Conservation (phyloP, 2,113 vertebrate species). For the Rhinoderma darwinii region DNA sequence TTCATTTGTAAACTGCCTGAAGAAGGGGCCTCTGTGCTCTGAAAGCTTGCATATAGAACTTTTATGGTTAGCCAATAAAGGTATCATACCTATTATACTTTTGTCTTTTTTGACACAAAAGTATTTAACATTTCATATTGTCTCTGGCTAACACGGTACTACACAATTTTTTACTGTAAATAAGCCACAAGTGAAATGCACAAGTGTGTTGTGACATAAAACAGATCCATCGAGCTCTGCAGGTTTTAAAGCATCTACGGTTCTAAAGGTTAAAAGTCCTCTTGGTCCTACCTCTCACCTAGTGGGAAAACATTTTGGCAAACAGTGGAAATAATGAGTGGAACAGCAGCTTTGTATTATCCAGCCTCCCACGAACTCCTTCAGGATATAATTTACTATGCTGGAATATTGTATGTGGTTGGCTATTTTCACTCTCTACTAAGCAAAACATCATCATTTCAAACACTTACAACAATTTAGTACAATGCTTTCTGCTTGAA, state of each 20-base stretch:
- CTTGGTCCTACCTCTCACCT: constrained; percentile 16
- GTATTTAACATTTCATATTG: too few relatives aligned
- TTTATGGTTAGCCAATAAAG: too few relatives aligned
- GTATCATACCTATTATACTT: too few relatives aligned
- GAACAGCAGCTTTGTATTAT: constrained; percentile 41
- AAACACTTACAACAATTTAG: constrained; percentile 44
- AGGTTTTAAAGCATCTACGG: constrained; percentile 20
- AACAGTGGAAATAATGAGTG: constrained; percentile 37
- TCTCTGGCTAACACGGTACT: too few relatives aligned
- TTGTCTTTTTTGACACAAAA: too few relatives aligned
- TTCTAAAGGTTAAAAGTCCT: constrained; percentile 36
- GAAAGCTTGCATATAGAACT: too few relatives aligned
- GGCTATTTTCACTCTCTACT: constrained; percentile 9
- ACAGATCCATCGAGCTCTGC: constrained; percentile 11
- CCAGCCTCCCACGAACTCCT: constrained; percentile 34
- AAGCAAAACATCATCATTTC: constrained; percentile 46
- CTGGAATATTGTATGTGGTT: not conserved
- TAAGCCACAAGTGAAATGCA: constrained; percentile 6
- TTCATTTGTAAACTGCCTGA: too few relatives aligned
- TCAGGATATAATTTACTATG: constrained; percentile 25
- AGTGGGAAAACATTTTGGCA: constrained; percentile 35
- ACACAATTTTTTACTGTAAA: too few relatives aligned
- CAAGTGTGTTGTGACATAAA: constrained; percentile 31
- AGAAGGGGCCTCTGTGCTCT: too few relatives aligned
- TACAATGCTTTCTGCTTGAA: constrained; percentile 37